Evolutionary conservation across 2,888 invertebrate species (phyloP).

Genomic region (Tupiocoris notatus): DNA sequence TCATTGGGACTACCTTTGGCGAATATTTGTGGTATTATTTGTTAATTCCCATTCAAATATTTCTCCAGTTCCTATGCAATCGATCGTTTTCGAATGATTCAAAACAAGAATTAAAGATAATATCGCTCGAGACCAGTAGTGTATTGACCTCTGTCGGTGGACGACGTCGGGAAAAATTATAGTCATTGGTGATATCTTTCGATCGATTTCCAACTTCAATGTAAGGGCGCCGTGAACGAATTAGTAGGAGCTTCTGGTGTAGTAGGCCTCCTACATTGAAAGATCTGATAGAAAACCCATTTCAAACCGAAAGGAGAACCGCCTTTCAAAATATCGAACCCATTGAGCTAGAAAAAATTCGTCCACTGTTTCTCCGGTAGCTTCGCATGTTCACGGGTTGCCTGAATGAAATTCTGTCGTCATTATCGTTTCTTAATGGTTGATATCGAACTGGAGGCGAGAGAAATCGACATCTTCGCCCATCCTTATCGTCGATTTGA

Average conservation of each 20-base stretch:
- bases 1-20: no score
- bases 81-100: no score
- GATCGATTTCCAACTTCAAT: neutral
- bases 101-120: no score
- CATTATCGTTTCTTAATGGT: neutral
- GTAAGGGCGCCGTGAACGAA: neutral
- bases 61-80: no score
- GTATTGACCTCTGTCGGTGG: no score
- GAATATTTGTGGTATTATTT: no score
- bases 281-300: neutral
- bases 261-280: neutral
- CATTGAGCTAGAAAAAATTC: no score
- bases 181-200: neutral
- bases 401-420: no score
- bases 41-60: no score
- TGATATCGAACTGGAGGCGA: neutral
- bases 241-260: neutral
- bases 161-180: neutral
- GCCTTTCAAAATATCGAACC: no score
- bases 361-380: no score
- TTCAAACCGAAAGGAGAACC: neutral
- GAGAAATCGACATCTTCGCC: neutral
- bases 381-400: neutral
- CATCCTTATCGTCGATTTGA: neutral
- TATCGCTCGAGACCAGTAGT: no score